phyloP scores from a whole-genome alignment of 1,140 invertebrate species.

The Drosophila sechellia region DNA sequence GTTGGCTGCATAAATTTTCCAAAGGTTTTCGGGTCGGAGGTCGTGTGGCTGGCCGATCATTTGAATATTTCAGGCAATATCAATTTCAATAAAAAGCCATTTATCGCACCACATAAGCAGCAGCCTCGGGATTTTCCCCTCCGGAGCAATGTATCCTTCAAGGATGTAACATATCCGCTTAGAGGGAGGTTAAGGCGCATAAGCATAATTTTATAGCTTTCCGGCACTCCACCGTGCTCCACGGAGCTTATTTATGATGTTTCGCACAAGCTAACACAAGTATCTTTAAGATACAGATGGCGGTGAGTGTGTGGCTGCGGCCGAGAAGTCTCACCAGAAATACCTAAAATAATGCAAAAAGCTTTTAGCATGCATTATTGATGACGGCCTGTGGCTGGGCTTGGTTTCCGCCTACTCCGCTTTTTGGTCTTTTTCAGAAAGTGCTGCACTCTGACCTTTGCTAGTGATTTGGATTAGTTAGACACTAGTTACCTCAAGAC shows the following conservation, averaged over 20 bases:
- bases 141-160: slow-evolving; percentile 51
- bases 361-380: slow-evolving; percentile 84
- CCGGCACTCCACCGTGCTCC: slow-evolving; percentile 8
- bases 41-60: slow-evolving; percentile 41
- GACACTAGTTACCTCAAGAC: not conserved
- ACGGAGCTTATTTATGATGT: slow-evolving; percentile 69
- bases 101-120: slow-evolving; percentile 83
- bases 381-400: slow-evolving; percentile 64
- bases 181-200: slow-evolving; percentile 33
- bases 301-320: slow-evolving; percentile 31
- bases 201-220: slow-evolving; percentile 82
- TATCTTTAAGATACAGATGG: slow-evolving; percentile 70
- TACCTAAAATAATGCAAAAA: slow-evolving; percentile 84
- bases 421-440: not conserved
- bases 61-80: slow-evolving; percentile 82
- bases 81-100: slow-evolving; percentile 84
- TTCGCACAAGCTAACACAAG: slow-evolving; percentile 35
- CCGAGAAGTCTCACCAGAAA: slow-evolving; percentile 54
- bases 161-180: slow-evolving; percentile 43
- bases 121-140: slow-evolving; percentile 39
- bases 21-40: not conserved
- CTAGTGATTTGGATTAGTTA: slow-evolving; percentile 26
- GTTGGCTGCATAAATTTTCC: slow-evolving; percentile 39
- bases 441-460: slow-evolving; percentile 36
- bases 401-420: slow-evolving; percentile 12